Percentiles rank a stretch among this genome's conserved stretches.
Evolutionary conservation across 2,888 invertebrate species (phyloP).

Genomic region (Eudemis profundana): DNA sequence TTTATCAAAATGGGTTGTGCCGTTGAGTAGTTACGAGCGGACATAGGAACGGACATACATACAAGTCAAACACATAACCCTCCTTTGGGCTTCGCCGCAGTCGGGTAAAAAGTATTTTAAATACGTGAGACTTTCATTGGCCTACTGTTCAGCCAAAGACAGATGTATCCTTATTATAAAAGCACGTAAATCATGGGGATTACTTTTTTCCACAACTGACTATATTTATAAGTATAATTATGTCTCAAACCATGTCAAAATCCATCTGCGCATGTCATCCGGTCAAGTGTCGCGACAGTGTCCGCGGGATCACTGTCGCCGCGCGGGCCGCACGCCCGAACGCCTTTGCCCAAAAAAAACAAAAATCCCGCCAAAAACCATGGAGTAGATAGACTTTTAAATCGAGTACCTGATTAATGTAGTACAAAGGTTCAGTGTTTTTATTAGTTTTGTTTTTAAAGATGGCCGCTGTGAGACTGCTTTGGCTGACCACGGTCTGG

Average conservation of each 20-base stretch:
- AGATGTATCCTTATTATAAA: too few species aligned
- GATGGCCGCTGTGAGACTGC: constrained; percentile 71
- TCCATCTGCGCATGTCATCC: constrained; percentile 30
- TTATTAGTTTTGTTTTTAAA: too few species aligned
- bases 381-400: constrained; percentile 20
- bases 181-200: too few species aligned
- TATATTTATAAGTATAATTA: neutral
- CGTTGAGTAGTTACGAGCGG: too few species aligned
- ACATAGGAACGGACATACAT: too few species aligned
- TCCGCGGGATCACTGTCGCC: constrained; percentile 6
- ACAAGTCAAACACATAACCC: too few species aligned
- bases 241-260: constrained; percentile 16
- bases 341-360: constrained; percentile 27
- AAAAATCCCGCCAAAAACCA: neutral
- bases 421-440: constrained; percentile 34
- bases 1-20: too few species aligned
- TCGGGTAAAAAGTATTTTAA: too few species aligned
- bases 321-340: constrained; percentile 15
- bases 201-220: too few species aligned
- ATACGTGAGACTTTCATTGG: too few species aligned
- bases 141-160: too few species aligned
- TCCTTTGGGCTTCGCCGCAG: too few species aligned
- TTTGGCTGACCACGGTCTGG: constrained; percentile 73
- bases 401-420: constrained; percentile 29
- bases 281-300: constrained; percentile 9